Evolutionary conservation across 2,797 vertebrate species (phyloP).

Genomic region (Enteromius unitaeniatus): DNA sequence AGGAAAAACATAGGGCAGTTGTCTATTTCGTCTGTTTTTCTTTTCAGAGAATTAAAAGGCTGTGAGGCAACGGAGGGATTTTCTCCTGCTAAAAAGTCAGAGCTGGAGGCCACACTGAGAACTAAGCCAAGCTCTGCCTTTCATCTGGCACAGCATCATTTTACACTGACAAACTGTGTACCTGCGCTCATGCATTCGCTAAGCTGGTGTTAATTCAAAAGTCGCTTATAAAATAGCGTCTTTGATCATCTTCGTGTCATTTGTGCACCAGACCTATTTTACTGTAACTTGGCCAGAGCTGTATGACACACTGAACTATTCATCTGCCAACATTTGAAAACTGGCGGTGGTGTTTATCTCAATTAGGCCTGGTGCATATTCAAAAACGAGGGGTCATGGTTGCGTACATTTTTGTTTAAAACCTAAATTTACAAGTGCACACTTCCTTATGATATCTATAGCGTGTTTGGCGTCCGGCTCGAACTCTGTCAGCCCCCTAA

Average conservation of each 20-base stretch:
- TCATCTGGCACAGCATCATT: constrained; percentile 34
- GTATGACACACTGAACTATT: neutral
- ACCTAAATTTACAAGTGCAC: neutral
- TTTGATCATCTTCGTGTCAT: constrained; percentile 1
- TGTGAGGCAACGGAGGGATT: constrained; percentile 14
- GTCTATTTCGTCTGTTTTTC: constrained; percentile 1
- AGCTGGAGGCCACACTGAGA: constrained; percentile 26
- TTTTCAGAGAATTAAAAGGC: constrained; percentile 41
- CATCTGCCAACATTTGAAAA: neutral
- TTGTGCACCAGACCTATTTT: neutral
- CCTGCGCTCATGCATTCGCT: constrained; percentile 4
- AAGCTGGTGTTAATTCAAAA: constrained; percentile 13
- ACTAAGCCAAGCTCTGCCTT: constrained; percentile 31
- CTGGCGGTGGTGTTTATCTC: neutral
- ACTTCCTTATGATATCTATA: too few relatives aligned
- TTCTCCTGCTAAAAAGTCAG: constrained; percentile 37
- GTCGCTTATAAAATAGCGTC: neutral
- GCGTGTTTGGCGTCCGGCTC: too few relatives aligned
- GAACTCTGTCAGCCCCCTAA: too few relatives aligned
- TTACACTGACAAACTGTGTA: constrained; percentile 30
- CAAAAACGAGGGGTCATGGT: constrained; percentile 33
- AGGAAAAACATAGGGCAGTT: constrained; percentile 3
- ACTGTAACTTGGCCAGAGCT: constrained; percentile 16
- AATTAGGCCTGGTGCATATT: neutral
- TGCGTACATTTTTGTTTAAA: constrained; percentile 34